phyloP scores from a whole-genome alignment of 2,113 vertebrate genomes.

The Lanius ludovicianus region DNA sequence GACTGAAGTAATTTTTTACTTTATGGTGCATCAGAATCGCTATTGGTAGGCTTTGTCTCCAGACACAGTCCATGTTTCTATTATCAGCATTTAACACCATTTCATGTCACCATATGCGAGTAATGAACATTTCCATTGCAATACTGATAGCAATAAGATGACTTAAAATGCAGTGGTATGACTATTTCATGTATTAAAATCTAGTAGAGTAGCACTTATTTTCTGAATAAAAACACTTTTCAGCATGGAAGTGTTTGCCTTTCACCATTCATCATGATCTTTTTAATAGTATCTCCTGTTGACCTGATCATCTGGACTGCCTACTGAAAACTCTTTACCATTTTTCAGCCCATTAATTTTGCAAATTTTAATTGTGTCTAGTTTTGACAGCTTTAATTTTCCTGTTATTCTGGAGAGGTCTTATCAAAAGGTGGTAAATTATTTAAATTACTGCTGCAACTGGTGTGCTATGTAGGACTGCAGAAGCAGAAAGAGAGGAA shows the following conservation, averaged over 20 bases:
- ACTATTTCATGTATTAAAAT: background rate
- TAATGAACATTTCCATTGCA: background rate
- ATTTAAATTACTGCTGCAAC: conserved; percentile 29
- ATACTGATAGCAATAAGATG: background rate
- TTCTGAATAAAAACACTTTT: conserved; percentile 71
- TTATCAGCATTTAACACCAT: background rate
- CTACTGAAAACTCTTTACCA: conserved; percentile 74
- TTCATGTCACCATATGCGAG: background rate
- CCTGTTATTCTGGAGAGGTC: conserved; percentile 33
- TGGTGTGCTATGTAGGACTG: background rate
- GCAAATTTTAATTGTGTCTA: conserved; percentile 81
- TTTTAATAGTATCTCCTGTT: conserved; percentile 80
- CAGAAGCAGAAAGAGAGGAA: background rate
- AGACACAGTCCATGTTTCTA: background rate
- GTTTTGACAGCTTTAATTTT: conserved; percentile 85
- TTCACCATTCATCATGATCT: conserved; percentile 82
- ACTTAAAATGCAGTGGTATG: background rate
- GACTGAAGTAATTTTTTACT: background rate
- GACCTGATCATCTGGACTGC: conserved; percentile 81
- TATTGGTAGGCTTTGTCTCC: background rate
- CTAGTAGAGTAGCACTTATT: conserved; percentile 43
- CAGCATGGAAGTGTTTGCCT: conserved; percentile 64
- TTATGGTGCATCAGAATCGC: background rate
- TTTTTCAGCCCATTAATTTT: conserved; percentile 87
- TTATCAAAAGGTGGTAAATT: conserved; percentile 31